Conservation (phyloP, 2,888 invertebrate species). For the Drosophila engyochracea region DNA sequence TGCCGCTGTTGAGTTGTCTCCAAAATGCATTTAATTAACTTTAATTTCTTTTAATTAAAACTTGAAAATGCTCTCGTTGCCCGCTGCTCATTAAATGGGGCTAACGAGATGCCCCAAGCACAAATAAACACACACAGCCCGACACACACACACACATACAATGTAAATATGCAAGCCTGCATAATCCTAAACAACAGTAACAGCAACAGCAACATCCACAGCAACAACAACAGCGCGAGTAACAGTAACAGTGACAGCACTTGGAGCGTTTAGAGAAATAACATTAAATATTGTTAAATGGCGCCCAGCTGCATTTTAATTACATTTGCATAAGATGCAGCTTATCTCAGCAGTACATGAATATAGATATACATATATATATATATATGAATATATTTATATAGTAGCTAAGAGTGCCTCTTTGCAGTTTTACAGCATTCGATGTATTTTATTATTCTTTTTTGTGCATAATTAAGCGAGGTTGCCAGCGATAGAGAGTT, state of each 20-base stretch:
- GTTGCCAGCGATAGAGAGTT: background rate
- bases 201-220: constrained; percentile 4
- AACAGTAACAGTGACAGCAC: background rate
- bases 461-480: constrained; percentile 4
- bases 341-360: constrained; percentile 61
- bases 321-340: constrained; percentile 77
- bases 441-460: background rate
- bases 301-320: constrained; percentile 73
- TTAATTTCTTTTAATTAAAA: constrained; percentile 75
- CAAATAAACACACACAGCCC: background rate
- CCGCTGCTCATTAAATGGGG: constrained; percentile 48
- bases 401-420: constrained; percentile 2
- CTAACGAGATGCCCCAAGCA: constrained; percentile 27
- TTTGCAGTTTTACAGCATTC: constrained; percentile 7
- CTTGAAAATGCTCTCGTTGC: constrained; percentile 45
- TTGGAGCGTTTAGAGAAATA: constrained; percentile 33
- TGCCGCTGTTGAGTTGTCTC: constrained; percentile 21
- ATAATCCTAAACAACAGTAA: constrained; percentile 48
- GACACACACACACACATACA: constrained; percentile 5
- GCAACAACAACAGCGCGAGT: constrained; percentile 5
- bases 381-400: background rate
- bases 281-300: constrained; percentile 75
- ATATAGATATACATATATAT: background rate
- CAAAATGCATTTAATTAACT: constrained; percentile 71
- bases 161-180: constrained; percentile 24